Evolutionary conservation across 2,888 invertebrate species (phyloP).

Genomic region (Heteromurus nitidus): DNA sequence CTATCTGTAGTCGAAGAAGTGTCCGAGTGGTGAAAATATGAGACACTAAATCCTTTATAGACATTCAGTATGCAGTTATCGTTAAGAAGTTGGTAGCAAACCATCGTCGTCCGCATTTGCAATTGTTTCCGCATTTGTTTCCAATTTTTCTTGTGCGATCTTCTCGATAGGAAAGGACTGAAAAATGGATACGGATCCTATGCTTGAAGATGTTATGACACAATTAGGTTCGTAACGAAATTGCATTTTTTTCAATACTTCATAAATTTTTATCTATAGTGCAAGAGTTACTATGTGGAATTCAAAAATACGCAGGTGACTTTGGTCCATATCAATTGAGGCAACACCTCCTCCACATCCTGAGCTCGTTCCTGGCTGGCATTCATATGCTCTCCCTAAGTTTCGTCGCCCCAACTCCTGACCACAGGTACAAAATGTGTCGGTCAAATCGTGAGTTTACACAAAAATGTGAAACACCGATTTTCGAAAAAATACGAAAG

Average conservation of each 20-base stretch:
- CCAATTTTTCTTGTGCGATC: neutral
- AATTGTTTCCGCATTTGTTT: too few relatives aligned
- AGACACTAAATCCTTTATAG: too few relatives aligned
- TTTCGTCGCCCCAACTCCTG: slow-evolving; percentile 69
- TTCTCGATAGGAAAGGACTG: neutral
- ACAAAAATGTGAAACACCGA: too few relatives aligned
- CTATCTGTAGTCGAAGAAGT: too few relatives aligned
- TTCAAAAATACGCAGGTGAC: slow-evolving; percentile 59
- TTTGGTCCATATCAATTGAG: slow-evolving; percentile 70
- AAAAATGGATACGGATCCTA: slow-evolving; percentile 57
- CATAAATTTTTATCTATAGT: neutral
- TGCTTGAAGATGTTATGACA: slow-evolving; percentile 59
- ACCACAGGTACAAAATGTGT: slow-evolving; percentile 66
- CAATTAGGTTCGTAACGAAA: slow-evolving; percentile 59
- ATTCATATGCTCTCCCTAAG: slow-evolving; percentile 72
- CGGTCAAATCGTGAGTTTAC: too few relatives aligned
- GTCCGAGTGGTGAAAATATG: too few relatives aligned
- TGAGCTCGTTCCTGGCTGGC: slow-evolving; percentile 71
- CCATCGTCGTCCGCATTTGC: too few relatives aligned
- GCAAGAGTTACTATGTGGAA: neutral
- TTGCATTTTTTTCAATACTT: neutral
- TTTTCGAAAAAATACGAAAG: too few relatives aligned
- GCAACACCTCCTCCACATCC: slow-evolving; percentile 69
- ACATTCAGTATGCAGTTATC: too few relatives aligned
- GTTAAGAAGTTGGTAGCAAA: too few relatives aligned